These are phyloP conservation scores for Leucosticte australis DNA, from an alignment of 2,113 vertebrate genomes.

Conservation along the genomic window DNA sequence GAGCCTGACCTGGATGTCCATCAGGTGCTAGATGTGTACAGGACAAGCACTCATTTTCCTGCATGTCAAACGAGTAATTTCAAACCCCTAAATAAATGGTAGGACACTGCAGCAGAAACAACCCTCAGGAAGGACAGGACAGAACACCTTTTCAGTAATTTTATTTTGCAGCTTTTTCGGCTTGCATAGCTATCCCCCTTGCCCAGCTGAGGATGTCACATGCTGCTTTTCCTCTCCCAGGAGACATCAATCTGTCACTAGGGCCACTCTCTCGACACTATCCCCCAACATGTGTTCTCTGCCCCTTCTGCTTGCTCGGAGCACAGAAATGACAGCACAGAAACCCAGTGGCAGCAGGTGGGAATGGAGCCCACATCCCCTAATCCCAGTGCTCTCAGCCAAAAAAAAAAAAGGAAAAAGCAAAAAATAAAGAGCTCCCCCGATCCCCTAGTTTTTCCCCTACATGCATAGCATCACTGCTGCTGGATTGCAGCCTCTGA, in stretches of 20 bases:
- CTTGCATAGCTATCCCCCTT: neutral
- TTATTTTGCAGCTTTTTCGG: neutral
- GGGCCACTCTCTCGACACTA: neutral
- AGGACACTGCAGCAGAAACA: conserved; percentile 33
- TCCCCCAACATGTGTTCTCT: neutral
- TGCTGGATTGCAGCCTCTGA: neutral
- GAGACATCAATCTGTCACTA: neutral
- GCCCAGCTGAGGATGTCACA: neutral
- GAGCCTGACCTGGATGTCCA: neutral
- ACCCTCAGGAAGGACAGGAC: neutral
- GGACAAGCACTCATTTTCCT: neutral
- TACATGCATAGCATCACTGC: neutral
- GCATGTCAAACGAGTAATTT: neutral
- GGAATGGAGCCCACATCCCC: neutral
- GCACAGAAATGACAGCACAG: neutral
- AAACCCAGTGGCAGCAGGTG: neutral
- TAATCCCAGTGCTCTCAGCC: neutral
- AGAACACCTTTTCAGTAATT: neutral
- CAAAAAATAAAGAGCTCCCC: neutral
- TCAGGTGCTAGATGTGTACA: neutral
- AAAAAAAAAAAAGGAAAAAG: neutral
- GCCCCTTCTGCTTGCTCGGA: neutral
- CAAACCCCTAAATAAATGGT: neutral
- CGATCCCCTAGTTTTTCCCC: neutral
- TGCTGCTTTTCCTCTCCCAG: neutral